Base-by-base conservation (phyloP, 1,140 invertebrate genomes). In the Vanessa atalanta region DNA sequence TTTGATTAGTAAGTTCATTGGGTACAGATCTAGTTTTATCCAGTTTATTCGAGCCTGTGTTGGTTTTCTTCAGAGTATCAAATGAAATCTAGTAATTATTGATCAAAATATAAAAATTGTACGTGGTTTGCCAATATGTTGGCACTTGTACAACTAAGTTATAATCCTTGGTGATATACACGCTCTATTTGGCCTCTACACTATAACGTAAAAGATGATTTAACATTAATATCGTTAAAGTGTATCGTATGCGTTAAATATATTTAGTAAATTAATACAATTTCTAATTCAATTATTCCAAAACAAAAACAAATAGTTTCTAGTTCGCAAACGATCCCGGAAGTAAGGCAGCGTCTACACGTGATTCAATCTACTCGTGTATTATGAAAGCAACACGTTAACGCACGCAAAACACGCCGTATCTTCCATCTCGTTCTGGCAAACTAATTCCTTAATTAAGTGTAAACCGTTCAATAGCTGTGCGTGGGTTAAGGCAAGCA, bases 371-470 rank as follows among this genome's bases (percentile, higher is more conserved):
- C 73, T 67, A 53, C 47, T 26, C 63, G 67, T 73, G 53, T 57
- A 57, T 57, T 72, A 70, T 57, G 72, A 73, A 68, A 79, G 53
- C 66, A 76, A 76, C 74, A 73, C 77, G 75, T 77, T 76, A 69
- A 69, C 13, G 73, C 70, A 75, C 79, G 78, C 75, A 73, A 78
- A 77, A 75, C 72, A 72, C 68, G 60, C 77, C 57, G 68, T 81
- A 80, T 76, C 80, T 79, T 70, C 75, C 75, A 78, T 82, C 80
- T 80, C 78, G 79, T 78, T 81, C 72, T 74, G 69, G 76, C 73
- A 71, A 79, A 81, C 81, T 83, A 86, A 88, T 86, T 82, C 86
- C 82, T 86, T 88, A 86, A 88, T 88, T 88, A 88, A 85, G 82
- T 83, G 79, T 82, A 79, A 83, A 83, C 75, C 79, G 76, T 75